Conservation (phyloP, 2,888 invertebrate genomes). For the Drosophila recens region DNA sequence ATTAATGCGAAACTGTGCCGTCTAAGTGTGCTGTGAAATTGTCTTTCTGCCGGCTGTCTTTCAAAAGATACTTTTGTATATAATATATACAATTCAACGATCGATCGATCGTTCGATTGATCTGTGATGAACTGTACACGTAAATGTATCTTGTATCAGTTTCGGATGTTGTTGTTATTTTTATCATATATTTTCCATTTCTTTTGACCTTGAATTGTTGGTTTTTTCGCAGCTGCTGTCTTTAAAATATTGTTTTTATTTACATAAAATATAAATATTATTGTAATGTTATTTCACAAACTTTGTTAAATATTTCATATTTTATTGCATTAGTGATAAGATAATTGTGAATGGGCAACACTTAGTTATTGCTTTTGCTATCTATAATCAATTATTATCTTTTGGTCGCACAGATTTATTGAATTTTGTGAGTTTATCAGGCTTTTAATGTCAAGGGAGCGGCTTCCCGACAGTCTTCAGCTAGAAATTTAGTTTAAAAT, state of each 20-base stretch:
- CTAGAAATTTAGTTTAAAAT: background rate
- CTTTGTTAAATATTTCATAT: slow-evolving; percentile 12
- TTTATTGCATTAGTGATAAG: slow-evolving; percentile 45
- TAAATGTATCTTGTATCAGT: slow-evolving; percentile 9
- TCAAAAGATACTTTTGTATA: slow-evolving; percentile 5
- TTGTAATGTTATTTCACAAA: slow-evolving; percentile 7
- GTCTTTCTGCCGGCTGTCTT: slow-evolving; percentile 7
- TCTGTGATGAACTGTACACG: background rate
- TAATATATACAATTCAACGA: background rate
- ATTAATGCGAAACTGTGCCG: slow-evolving; percentile 13
- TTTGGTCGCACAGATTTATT: background rate
- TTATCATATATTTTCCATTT: slow-evolving; percentile 9
- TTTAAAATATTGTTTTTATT: background rate
- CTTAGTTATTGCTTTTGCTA: slow-evolving; percentile 23
- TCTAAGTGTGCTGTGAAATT: slow-evolving; percentile 38
- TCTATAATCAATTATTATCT: slow-evolving; percentile 28
- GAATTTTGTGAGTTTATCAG: slow-evolving; percentile 18
- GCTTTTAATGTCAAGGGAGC: slow-evolving; percentile 1
- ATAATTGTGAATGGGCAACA: slow-evolving; percentile 32
- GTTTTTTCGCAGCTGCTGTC: slow-evolving; percentile 26
- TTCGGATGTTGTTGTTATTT: background rate
- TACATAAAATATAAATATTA: background rate
- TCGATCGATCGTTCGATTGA: slow-evolving; percentile 9
- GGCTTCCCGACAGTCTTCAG: background rate
- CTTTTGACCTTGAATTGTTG: slow-evolving; percentile 24